phyloP scores from a whole-genome alignment of 1,140 invertebrate species.

The Diuraphis noxia region DNA sequence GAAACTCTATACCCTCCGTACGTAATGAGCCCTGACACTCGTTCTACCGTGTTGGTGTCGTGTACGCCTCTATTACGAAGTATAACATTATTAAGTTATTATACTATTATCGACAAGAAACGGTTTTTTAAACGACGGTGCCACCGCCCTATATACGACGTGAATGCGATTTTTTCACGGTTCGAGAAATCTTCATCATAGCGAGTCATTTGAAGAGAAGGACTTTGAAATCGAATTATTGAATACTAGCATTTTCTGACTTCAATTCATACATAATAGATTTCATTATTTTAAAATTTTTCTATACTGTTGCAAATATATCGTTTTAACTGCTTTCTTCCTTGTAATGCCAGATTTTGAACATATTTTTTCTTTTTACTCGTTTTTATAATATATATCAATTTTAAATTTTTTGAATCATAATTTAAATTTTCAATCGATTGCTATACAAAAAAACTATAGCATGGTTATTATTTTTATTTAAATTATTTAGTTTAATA shows the following conservation, averaged over 20 bases:
- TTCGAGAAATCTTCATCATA: not conserved
- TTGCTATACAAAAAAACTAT: not conserved
- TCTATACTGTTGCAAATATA: not conserved
- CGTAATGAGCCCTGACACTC: slow-evolving; percentile 21
- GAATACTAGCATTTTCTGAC: not conserved
- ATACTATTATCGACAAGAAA: not conserved
- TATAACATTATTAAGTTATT: not conserved
- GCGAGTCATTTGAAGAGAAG: not conserved
- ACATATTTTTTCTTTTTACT: not conserved
- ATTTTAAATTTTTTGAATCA: not conserved
- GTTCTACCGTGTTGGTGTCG: not conserved
- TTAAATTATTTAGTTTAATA: too few species aligned
- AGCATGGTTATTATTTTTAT: too few species aligned
- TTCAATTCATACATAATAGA: not conserved
- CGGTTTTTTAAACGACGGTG: not conserved
- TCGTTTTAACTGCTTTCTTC: not conserved
- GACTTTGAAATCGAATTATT: not conserved
- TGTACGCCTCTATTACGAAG: not conserved
- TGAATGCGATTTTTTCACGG: not conserved
- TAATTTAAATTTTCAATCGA: not conserved
- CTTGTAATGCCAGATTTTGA: not conserved
- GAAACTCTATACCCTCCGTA: slow-evolving; percentile 12
- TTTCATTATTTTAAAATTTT: too few species aligned
- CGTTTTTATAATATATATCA: not conserved
- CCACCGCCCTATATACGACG: too few species aligned